Base-by-base conservation (phyloP, 2,797 vertebrate species). In the Spondyliosoma cantharus region DNA sequence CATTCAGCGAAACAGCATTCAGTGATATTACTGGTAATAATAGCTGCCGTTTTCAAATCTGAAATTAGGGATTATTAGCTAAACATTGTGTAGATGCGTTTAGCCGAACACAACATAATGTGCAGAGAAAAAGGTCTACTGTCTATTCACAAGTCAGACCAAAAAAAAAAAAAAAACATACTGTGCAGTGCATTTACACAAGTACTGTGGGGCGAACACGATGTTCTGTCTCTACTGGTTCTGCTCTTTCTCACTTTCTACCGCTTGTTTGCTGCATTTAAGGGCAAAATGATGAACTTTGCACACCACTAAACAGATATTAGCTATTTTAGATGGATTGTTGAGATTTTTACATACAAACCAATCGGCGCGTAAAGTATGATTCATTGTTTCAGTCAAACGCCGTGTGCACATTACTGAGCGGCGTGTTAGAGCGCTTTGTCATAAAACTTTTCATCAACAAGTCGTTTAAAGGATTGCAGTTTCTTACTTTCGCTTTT, bases 11-110 rank as follows among this genome's bases (percentile, higher is more conserved):
- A 86, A 85, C 78, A 82, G 85, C 86, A 86, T 90, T 85, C 84
- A 84, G 85, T 86, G 84, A 89, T 91, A 90, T 93, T 89, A 82
- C 78, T 83, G 1, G 63, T 76, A 90, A 88, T 89, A 91, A 91
- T 87, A 76, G 90, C 82, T 68, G 80, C 67, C 83, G 84, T 82
- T 90, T 88, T 59, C 32, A 37, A 78, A 78, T 85, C 63, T 57
- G 37, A 84, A 88, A 87, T 89, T 86, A 80, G 67, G 7, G 42
- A 62, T 17, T 74, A 86, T 92, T 82, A 83, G 79, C 72, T 66
- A 54, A 81, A 80, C 76, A 68, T 61, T 78, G 78, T 72, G 85
- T 50, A 20, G 2, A 85, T 80, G 68, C 46, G 64, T 81, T 79
- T 53, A 58, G 80, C 74, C 45, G 60, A 85, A 83, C 71, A n/a